These are phyloP conservation scores for Perca schrenkii DNA, from an alignment of 2,113 vertebrate genomes.

Conservation along the genomic window DNA sequence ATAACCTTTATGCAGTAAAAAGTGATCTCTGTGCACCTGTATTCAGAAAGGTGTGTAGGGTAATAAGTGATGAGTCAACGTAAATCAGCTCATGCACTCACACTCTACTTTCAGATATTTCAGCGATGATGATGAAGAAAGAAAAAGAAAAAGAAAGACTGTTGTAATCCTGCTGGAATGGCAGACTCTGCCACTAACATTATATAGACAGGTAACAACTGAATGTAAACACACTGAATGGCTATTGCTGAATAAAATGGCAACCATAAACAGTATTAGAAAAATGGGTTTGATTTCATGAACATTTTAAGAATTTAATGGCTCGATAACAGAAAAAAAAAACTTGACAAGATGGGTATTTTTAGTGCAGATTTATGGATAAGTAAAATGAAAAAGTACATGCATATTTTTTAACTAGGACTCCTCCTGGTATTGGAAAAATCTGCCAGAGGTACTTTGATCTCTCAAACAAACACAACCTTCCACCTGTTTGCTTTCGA, in stretches of 20 bases:
- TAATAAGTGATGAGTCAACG: neutral
- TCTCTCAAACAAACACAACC: slow-evolving; percentile 52
- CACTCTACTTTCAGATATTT: neutral
- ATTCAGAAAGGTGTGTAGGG: too few relatives aligned
- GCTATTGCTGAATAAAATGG: neutral
- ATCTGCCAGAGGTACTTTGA: slow-evolving; percentile 27
- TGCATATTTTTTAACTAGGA: neutral
- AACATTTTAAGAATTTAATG: neutral
- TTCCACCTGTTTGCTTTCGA: slow-evolving; percentile 41
- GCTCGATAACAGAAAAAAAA: neutral
- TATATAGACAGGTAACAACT: neutral
- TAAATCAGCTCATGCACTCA: neutral
- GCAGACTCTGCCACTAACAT: neutral
- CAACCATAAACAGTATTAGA: neutral
- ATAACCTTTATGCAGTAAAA: too few relatives aligned
- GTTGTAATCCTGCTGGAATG: too few relatives aligned
- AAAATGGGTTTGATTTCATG: neutral
- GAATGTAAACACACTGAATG: neutral
- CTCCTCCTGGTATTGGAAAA: neutral
- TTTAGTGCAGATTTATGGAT: neutral
- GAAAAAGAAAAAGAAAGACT: neutral
- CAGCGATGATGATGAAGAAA: neutral
- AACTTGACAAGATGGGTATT: neutral
- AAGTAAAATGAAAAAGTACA: neutral
- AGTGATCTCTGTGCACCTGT: too few relatives aligned